These are phyloP conservation scores for Paralvinella palmiformis DNA, from an alignment of 1,140 invertebrate genomes.

Conservation along the genomic window DNA sequence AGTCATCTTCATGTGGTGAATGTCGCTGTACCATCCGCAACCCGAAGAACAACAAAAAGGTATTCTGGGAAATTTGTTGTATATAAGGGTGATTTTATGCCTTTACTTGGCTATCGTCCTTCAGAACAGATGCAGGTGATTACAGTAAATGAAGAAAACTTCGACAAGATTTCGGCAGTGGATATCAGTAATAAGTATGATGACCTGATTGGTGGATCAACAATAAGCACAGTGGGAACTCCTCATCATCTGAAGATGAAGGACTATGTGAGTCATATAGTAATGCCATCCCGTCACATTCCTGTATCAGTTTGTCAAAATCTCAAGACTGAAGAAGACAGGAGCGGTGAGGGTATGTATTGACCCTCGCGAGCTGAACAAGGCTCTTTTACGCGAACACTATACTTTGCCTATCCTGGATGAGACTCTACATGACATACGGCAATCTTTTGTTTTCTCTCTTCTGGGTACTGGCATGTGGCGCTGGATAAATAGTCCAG, in stretches of 20 bases:
- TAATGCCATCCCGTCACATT: slow-evolving; percentile 12
- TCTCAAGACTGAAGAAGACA: slow-evolving; percentile 21
- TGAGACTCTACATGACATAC: slow-evolving; percentile 26
- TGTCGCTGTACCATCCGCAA: no score
- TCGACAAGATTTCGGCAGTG: neutral
- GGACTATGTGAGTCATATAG: slow-evolving; percentile 7
- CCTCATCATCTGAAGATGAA: slow-evolving; percentile 13
- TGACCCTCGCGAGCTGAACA: slow-evolving; percentile 27
- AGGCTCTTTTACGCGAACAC: slow-evolving; percentile 22
- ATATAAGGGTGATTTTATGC: neutral
- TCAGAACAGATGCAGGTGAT: neutral
- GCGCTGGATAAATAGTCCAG: slow-evolving; percentile 26
- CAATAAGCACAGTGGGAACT: neutral
- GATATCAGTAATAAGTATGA: neutral
- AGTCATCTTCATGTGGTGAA: no score
- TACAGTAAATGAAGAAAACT: neutral
- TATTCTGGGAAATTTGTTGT: slow-evolving; percentile 3
- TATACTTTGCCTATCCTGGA: slow-evolving; percentile 25
- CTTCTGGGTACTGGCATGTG: slow-evolving; percentile 27
- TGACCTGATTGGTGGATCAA: slow-evolving; percentile 12
- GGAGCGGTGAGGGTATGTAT: slow-evolving; percentile 25
- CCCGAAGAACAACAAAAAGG: slow-evolving; percentile 6
- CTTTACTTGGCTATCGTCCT: neutral
- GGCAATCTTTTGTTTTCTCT: slow-evolving; percentile 24
- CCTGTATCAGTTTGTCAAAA: slow-evolving; percentile 17